Evolutionary conservation across 2,888 invertebrate species (phyloP).

Genomic region (Cylindroiulus punctatus): DNA sequence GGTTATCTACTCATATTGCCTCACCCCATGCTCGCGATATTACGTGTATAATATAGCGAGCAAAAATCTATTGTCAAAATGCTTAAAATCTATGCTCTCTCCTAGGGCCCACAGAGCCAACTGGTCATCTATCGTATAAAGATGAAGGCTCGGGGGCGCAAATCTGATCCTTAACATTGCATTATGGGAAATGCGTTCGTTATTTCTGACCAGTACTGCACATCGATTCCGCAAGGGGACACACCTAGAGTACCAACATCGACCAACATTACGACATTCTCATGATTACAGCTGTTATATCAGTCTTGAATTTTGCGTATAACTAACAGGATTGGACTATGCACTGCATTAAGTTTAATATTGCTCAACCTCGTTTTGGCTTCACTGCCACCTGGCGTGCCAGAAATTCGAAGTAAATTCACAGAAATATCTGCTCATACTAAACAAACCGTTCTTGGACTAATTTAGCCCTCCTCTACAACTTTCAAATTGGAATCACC

Average conservation of each 20-base stretch:
- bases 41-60: slow-evolving; percentile 12
- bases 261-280: no score
- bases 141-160: slow-evolving; percentile 1
- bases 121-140: slow-evolving; percentile 12
- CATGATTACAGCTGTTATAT: no score
- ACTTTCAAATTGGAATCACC: no score
- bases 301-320: no score
- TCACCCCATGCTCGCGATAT: neutral
- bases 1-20: slow-evolving; percentile 40
- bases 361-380: no score
- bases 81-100: slow-evolving; percentile 29
- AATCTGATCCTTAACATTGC: slow-evolving; percentile 1
- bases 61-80: slow-evolving; percentile 38
- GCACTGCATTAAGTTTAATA: no score
- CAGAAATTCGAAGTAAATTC: no score
- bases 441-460: no score
- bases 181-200: neutral
- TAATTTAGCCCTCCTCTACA: no score
- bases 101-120: neutral
- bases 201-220: neutral
- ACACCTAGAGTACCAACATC: neutral
- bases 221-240: slow-evolving; percentile 2
- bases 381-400: no score
- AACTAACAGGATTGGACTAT: no score
- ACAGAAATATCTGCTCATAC: no score